Percentiles rank a stretch among this genome's conserved stretches.
Evolutionary conservation across 2,797 vertebrate species (phyloP).

Genomic region (Argya squamiceps): DNA sequence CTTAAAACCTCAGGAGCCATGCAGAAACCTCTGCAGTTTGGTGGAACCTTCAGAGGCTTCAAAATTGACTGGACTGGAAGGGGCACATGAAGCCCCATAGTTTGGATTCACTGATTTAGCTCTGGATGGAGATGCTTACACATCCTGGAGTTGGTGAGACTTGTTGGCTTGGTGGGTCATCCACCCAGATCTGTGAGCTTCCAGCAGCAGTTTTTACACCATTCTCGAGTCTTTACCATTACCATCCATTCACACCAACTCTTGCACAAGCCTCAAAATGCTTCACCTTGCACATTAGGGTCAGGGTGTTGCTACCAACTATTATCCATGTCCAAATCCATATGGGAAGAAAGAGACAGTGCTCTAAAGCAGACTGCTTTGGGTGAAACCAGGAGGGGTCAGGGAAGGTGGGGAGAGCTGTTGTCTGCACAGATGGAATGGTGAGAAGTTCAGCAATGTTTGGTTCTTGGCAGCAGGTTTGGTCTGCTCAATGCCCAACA

Average conservation of each 20-base stretch:
- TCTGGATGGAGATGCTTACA: not conserved
- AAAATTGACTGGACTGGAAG: not conserved
- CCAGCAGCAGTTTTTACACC: not conserved
- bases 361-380: not conserved
- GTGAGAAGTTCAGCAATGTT: not conserved
- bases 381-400: not conserved
- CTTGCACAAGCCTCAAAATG: not conserved
- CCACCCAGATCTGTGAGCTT: not conserved
- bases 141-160: not conserved
- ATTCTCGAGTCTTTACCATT: not conserved
- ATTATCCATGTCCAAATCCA: rapidly evolving
- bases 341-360: not conserved
- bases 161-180: not conserved
- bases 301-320: not conserved
- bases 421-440: not conserved
- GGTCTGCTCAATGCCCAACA: not conserved
- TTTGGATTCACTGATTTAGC: not conserved
- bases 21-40: not conserved
- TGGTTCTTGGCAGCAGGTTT: not conserved
- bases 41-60: not conserved
- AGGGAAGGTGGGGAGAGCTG: not conserved
- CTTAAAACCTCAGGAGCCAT: not conserved
- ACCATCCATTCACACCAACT: not conserved
- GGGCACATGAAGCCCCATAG: not conserved
- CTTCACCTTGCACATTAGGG: not conserved